Conservation (phyloP, 2,888 invertebrate genomes). For the Pardosa pseudoannulata region DNA sequence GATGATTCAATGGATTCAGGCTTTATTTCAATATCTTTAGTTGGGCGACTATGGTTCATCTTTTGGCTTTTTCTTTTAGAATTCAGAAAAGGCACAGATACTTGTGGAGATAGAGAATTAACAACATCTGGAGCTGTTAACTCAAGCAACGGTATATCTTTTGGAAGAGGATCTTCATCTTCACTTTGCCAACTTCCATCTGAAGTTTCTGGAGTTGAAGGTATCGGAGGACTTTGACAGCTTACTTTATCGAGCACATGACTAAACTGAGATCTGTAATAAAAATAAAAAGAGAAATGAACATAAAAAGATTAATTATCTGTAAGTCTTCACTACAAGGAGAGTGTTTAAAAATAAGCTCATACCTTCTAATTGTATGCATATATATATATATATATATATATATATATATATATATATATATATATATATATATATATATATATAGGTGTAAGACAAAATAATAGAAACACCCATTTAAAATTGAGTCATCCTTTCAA, state of each 20-base stretch:
- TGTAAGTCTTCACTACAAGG: too few relatives aligned
- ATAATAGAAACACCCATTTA: too few relatives aligned
- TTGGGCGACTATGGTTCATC: not conserved
- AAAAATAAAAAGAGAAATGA: not conserved
- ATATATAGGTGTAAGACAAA: too few relatives aligned
- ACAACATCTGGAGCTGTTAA: conserved; percentile 67
- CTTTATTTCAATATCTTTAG: conserved; percentile 23
- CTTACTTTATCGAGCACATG: conserved; percentile 62
- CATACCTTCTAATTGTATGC: too few relatives aligned
- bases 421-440: too few relatives aligned
- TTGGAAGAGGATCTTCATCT: conserved; percentile 39
- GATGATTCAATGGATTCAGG: not conserved
- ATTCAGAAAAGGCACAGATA: conserved; percentile 48
- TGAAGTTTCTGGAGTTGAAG: conserved; percentile 63
- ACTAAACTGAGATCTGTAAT: conserved; percentile 57
- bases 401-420: too few relatives aligned
- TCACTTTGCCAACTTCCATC: conserved; percentile 58
- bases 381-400: too few relatives aligned
- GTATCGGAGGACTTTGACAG: conserved; percentile 59
- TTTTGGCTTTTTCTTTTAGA: conserved; percentile 35
- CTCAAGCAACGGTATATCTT: conserved; percentile 20
- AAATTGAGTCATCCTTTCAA: too few relatives aligned
- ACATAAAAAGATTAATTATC: too few relatives aligned
- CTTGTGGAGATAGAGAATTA: conserved; percentile 52
- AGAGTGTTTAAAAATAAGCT: too few relatives aligned